Evolutionary conservation across 2,888 invertebrate genomes (phyloP).

Genomic region (Cynaeus angustus): DNA sequence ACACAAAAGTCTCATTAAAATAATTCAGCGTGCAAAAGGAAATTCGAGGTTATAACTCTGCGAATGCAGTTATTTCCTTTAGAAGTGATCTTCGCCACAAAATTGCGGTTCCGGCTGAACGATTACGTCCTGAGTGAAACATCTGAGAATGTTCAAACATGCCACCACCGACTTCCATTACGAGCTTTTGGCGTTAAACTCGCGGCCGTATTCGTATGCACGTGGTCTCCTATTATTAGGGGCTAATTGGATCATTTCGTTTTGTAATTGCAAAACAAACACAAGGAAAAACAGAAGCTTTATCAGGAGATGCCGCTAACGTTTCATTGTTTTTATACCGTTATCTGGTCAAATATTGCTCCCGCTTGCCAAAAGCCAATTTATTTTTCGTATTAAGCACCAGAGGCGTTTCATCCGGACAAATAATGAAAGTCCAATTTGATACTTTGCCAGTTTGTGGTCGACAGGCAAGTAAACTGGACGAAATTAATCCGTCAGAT

Average conservation of each 20-base stretch:
- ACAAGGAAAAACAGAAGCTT: conserved; percentile 23
- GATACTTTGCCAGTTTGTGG: conserved; percentile 18
- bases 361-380: conserved; percentile 27
- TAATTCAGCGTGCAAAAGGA: conserved; percentile 4
- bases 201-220: conserved; percentile 37
- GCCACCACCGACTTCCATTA: conserved; percentile 28
- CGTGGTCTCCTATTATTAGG: conserved; percentile 36
- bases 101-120: conserved; percentile 30
- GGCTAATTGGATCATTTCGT: conserved; percentile 33
- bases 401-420: conserved; percentile 16
- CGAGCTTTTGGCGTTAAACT: conserved; percentile 33
- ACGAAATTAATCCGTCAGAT: conserved; percentile 21
- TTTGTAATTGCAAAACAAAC: conserved; percentile 38
- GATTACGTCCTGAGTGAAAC: conserved; percentile 32
- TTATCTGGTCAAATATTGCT: conserved; percentile 32
- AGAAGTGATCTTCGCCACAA: conserved; percentile 28
- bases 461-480: neutral
- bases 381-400: conserved; percentile 27
- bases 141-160: conserved; percentile 14
- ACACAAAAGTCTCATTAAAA: too few species aligned
- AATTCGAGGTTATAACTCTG: conserved; percentile 23
- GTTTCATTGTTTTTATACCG: conserved; percentile 9
- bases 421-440: conserved; percentile 22
- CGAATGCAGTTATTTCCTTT: conserved; percentile 29
- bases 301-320: conserved; percentile 13